phyloP scores from a whole-genome alignment of 2,113 vertebrate genomes.

The Lichenostomus cassidix region DNA sequence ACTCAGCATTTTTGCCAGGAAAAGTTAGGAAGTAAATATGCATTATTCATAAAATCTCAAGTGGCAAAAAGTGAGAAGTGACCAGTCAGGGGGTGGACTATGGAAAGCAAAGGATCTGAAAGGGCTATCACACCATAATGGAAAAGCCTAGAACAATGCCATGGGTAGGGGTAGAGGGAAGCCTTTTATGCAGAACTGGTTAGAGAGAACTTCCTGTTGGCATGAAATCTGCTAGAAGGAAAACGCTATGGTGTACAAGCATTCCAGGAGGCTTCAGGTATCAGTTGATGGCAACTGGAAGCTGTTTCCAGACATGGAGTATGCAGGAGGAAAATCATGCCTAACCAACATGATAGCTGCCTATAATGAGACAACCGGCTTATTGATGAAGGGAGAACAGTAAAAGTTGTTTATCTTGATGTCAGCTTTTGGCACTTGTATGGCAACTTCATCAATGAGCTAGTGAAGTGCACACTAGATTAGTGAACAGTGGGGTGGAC shows the following conservation, averaged over 20 bases:
- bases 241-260: not conserved
- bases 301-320: not conserved
- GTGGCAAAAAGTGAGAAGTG: not conserved
- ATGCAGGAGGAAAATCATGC: not conserved
- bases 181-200: not conserved
- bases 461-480: not conserved
- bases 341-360: not conserved
- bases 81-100: not conserved
- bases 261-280: not conserved
- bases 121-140: not conserved
- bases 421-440: not conserved
- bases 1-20: not conserved
- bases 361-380: not conserved
- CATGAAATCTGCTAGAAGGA: not conserved
- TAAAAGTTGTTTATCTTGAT: not conserved
- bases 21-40: not conserved
- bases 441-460: accelerated
- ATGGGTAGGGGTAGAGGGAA: not conserved
- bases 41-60: not conserved
- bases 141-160: not conserved
- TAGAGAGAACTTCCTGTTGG: not conserved
- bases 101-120: not conserved
- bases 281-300: not conserved
- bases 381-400: not conserved
- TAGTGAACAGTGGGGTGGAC: not conserved